Percentiles rank a stretch among this genome's conserved stretches.
Evolutionary conservation across 2,888 invertebrate genomes (phyloP).

Genomic region (Cryptocephalus primarius): DNA sequence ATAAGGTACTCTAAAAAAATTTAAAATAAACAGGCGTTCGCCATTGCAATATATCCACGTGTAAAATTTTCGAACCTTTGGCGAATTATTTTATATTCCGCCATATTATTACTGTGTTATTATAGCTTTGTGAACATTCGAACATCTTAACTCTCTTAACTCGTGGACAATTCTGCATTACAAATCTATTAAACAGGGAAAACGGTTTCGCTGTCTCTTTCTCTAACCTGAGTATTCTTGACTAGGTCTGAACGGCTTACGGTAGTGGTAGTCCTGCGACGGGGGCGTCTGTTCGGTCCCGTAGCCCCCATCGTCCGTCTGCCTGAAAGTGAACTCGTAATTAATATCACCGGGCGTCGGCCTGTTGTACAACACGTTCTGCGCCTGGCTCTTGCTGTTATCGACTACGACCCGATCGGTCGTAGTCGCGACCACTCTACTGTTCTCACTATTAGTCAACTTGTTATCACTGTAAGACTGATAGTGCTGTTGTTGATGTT

Average conservation of each 20-base stretch:
- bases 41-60: too few species aligned
- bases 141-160: too few species aligned
- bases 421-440: constrained; percentile 14
- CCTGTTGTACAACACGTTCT: constrained; percentile 1
- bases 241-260: constrained; percentile 9
- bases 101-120: too few species aligned
- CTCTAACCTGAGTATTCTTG: constrained; percentile 9
- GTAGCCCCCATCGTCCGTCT: constrained; percentile 9
- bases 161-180: too few species aligned
- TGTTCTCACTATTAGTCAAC: constrained; percentile 10
- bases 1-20: too few species aligned
- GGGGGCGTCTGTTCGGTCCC: not conserved
- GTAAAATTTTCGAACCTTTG: too few species aligned
- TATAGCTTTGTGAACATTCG: too few species aligned
- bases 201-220: not conserved
- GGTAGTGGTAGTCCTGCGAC: constrained; percentile 6
- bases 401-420: constrained; percentile 12
- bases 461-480: constrained; percentile 15
- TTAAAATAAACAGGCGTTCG: too few species aligned
- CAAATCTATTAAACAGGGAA: not conserved
- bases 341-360: constrained; percentile 20
- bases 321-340: constrained; percentile 26
- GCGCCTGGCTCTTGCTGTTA: constrained; percentile 2
- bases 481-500: constrained; percentile 4
- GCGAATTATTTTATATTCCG: too few species aligned